phyloP scores from a whole-genome alignment of 2,113 vertebrate genomes.

The Genyomyrus donnyi region DNA sequence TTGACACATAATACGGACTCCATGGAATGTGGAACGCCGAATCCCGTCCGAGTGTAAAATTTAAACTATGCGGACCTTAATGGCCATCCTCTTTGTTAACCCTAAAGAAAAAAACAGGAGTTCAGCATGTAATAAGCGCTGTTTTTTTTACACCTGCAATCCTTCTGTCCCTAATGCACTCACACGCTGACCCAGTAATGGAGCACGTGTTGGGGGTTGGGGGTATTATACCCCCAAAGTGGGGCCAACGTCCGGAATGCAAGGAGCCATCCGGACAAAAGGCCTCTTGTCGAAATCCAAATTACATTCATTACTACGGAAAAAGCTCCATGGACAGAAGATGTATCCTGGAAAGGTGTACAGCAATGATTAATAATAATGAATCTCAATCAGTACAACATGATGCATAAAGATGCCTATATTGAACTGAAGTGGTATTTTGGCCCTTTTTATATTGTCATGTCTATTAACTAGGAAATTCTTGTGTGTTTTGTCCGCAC shows the following conservation, averaged over 20 bases:
- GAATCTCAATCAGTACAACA: not conserved
- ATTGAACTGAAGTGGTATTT: not conserved
- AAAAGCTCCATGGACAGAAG: not conserved
- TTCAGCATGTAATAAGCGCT: not conserved
- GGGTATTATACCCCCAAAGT: not conserved
- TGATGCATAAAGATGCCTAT: not conserved
- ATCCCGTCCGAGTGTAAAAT: not conserved
- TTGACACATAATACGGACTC: not conserved
- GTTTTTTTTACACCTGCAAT: not conserved
- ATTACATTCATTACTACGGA: not conserved
- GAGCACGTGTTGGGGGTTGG: not conserved
- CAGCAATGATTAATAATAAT: not conserved
- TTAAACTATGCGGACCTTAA: not conserved
- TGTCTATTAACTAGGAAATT: not conserved
- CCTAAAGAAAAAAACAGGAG: not conserved
- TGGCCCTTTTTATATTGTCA: not conserved
- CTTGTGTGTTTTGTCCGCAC: not conserved
- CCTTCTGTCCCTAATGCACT: not conserved
- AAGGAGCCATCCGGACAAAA: not conserved
- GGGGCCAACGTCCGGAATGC: not conserved
- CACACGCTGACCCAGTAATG: not conserved
- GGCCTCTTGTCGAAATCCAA: not conserved
- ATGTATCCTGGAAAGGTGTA: not conserved
- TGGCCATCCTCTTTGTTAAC: not conserved
- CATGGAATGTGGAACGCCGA: not conserved